Conservation (phyloP, 2,113 vertebrate species). For the Cichladusa arquata region DNA sequence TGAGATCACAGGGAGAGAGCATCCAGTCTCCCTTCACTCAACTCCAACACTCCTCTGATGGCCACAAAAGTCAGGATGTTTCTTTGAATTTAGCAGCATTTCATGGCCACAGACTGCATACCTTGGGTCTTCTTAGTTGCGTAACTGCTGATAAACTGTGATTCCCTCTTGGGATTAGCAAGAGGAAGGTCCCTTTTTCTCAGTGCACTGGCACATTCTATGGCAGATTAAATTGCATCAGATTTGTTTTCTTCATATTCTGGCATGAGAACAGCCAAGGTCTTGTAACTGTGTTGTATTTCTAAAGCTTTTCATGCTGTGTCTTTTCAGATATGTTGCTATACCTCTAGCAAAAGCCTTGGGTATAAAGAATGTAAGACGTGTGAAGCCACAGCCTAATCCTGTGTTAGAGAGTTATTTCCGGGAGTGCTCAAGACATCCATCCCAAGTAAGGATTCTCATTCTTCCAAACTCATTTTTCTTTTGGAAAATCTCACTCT, state of each 20-base stretch:
- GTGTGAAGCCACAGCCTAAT: conserved; percentile 74
- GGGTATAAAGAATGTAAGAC: conserved; percentile 77
- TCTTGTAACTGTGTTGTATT: background rate
- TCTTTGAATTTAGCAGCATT: background rate
- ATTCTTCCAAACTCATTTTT: background rate
- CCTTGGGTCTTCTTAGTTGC: background rate
- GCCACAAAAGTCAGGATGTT: background rate
- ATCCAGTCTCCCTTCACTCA: background rate
- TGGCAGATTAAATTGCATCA: background rate
- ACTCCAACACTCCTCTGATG: background rate
- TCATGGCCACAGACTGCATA: background rate
- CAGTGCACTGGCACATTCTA: background rate
- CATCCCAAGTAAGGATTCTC: conserved; percentile 80
- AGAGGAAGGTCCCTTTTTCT: background rate
- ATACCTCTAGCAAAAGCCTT: conserved; percentile 77
- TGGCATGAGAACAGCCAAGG: background rate
- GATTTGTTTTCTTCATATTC: background rate
- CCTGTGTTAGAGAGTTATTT: conserved; percentile 83
- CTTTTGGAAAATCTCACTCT: conserved; percentile 9
- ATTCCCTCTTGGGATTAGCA: background rate
- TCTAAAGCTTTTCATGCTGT: background rate
- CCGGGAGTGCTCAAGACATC: conserved; percentile 71
- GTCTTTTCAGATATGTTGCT: conserved; percentile 81
- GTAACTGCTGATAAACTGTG: background rate
- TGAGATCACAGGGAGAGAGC: background rate